Evolutionary conservation across 2,888 invertebrate species (phyloP).

Genomic region (Limnephilus lunatus): DNA sequence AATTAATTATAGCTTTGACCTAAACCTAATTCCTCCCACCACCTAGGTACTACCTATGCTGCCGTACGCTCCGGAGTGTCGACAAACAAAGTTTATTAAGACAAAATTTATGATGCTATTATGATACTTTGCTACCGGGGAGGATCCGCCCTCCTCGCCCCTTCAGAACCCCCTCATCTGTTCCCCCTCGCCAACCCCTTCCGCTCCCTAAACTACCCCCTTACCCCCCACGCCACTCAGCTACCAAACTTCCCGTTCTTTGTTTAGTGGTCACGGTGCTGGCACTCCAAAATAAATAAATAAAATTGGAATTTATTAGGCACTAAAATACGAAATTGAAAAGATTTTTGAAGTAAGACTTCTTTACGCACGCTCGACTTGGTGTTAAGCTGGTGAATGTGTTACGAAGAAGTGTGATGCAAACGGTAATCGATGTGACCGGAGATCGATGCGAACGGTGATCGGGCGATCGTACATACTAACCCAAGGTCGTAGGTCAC

Average conservation of each 20-base stretch:
- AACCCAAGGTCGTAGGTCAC: too few relatives aligned
- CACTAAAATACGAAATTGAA: not conserved
- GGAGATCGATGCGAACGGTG: too few relatives aligned
- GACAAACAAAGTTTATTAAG: constrained; percentile 1
- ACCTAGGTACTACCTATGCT: not conserved
- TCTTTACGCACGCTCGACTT: too few relatives aligned
- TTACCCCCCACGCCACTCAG: not conserved
- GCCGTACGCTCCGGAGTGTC: not conserved
- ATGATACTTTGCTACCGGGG: constrained; percentile 34
- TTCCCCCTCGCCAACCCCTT: not conserved
- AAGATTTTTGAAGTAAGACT: too few relatives aligned
- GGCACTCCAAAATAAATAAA: constrained; percentile 26
- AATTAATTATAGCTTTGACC: not conserved
- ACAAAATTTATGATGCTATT: constrained; percentile 54
- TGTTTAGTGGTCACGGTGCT: not conserved
- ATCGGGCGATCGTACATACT: too few relatives aligned
- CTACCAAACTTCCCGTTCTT: not conserved
- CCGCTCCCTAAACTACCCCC: too few relatives aligned
- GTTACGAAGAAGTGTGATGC: too few relatives aligned
- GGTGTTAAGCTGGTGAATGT: too few relatives aligned
- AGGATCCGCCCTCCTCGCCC: not conserved
- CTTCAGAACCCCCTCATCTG: not conserved
- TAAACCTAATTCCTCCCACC: not conserved
- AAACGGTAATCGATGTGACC: too few relatives aligned
- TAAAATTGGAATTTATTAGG: constrained; percentile 13